A percentile compares a stretch with the other conserved stretches of the same genome.
phyloP scores from a whole-genome alignment of 2,888 invertebrate genomes.

The Panopea generosa region DNA sequence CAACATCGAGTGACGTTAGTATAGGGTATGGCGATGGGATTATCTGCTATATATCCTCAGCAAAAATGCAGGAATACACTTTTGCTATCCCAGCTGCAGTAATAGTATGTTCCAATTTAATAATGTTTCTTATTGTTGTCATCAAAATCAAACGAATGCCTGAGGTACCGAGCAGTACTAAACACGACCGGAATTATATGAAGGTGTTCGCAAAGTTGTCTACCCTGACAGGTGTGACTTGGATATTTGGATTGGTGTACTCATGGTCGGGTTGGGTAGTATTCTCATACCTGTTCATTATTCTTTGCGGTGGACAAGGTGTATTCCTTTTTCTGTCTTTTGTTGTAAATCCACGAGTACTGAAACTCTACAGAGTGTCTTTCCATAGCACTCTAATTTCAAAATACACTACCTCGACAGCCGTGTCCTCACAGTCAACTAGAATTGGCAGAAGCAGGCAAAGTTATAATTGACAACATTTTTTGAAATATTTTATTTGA shows the following conservation, averaged over 20 bases:
- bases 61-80: conserved; percentile 29
- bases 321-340: conserved; percentile 48
- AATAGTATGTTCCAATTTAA: conserved; percentile 26
- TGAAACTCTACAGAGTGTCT: conserved; percentile 16
- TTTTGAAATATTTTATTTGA: too few species aligned
- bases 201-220: conserved; percentile 38
- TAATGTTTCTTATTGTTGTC: conserved; percentile 36
- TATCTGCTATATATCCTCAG: conserved; percentile 38
- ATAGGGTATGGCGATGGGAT: conserved; percentile 45
- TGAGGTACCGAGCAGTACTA: conserved; percentile 24
- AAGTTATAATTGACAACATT: too few species aligned
- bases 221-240: conserved; percentile 42
- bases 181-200: conserved; percentile 40
- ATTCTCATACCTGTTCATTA: conserved; percentile 48
- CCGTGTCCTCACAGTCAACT: too few species aligned
- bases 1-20: neutral
- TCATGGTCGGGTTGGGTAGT: conserved; percentile 27
- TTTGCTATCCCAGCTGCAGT: conserved; percentile 37
- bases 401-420: too few species aligned
- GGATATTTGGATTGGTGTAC: conserved; percentile 54
- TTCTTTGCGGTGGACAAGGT: conserved; percentile 46
- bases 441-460: too few species aligned
- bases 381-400: too few species aligned
- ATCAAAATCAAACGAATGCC: conserved; percentile 10
- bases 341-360: conserved; percentile 17